A percentile compares a stretch with the other conserved stretches of the same genome.
These are phyloP conservation scores for Synchiropus splendidus DNA, from an alignment of 2,113 vertebrate genomes.

Conservation along the genomic window DNA sequence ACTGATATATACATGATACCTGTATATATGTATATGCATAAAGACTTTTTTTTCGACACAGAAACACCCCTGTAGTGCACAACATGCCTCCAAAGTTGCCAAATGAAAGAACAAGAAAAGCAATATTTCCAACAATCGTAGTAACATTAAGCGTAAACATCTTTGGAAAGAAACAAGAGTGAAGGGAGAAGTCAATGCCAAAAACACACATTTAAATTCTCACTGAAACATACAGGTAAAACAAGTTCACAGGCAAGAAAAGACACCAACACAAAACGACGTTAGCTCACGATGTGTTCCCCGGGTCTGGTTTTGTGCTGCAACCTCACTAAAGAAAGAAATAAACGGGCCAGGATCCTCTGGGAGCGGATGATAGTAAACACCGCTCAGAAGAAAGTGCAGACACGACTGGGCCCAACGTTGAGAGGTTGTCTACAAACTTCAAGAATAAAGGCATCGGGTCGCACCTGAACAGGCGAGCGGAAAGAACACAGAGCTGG, in stretches of 20 bases:
- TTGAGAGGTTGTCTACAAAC: conserved; percentile 59
- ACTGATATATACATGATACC: conserved; percentile 52
- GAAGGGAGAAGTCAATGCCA: conserved; percentile 53
- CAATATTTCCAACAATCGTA: conserved; percentile 50
- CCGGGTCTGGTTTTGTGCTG: conserved; percentile 38
- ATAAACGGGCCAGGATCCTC: conserved; percentile 63
- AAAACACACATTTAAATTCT: conserved; percentile 50
- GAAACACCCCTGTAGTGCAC: conserved; percentile 63
- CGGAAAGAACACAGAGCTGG: conserved; percentile 26
- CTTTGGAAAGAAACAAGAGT: conserved; percentile 20
- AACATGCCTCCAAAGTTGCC: conserved; percentile 69
- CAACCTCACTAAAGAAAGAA: conserved; percentile 72
- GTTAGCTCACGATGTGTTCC: conserved; percentile 28
- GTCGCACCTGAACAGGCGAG: conserved; percentile 41
- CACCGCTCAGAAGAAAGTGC: conserved; percentile 20
- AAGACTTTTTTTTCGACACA: conserved; percentile 51
- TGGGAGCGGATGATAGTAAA: conserved; percentile 59
- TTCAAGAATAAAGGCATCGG: conserved; percentile 41
- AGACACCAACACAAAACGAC: conserved; percentile 49
- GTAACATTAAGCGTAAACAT: conserved; percentile 53
- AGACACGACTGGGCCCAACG: conserved; percentile 52
- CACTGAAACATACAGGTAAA: conserved; percentile 51
- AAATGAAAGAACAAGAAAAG: conserved; percentile 64
- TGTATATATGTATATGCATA: conserved; percentile 60
- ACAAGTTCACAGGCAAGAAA: conserved; percentile 70